phyloP scores from a whole-genome alignment of 2,113 vertebrate species.

The Upupa epops region DNA sequence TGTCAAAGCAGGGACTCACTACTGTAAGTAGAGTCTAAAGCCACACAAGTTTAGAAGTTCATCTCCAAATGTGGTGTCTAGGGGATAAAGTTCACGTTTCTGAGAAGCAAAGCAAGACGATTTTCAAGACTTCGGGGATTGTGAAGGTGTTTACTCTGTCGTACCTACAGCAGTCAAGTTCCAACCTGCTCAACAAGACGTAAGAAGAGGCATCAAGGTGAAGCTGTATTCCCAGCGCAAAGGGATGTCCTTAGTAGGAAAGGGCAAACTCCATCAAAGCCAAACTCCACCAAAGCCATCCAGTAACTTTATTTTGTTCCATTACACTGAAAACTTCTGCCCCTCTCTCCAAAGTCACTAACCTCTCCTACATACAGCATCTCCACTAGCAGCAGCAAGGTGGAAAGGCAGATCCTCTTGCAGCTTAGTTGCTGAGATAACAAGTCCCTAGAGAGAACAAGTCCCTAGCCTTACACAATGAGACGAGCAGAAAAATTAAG shows the following conservation, averaged over 20 bases:
- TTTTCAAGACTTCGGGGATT: not conserved
- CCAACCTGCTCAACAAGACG: not conserved
- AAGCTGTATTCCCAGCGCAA: not conserved
- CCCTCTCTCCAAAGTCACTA: not conserved
- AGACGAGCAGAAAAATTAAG: not conserved
- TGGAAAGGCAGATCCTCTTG: not conserved
- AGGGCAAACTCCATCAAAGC: not conserved
- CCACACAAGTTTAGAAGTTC: not conserved
- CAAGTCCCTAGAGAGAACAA: not conserved
- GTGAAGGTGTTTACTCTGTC: not conserved
- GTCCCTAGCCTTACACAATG: not conserved
- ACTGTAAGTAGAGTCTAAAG: not conserved
- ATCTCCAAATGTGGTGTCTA: accelerated
- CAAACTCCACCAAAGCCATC: not conserved
- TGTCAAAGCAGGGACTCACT: not conserved
- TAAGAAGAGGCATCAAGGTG: not conserved
- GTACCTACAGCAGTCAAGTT: not conserved
- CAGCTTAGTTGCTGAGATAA: not conserved
- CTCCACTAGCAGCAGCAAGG: not conserved
- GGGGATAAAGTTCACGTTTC: not conserved
- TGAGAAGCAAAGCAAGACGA: not conserved
- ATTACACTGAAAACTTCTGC: not conserved
- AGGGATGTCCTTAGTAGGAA: not conserved
- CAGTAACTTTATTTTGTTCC: not conserved
- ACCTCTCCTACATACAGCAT: not conserved